phyloP scores from a whole-genome alignment of 2,113 vertebrate species.

The Podilymbus podiceps region DNA sequence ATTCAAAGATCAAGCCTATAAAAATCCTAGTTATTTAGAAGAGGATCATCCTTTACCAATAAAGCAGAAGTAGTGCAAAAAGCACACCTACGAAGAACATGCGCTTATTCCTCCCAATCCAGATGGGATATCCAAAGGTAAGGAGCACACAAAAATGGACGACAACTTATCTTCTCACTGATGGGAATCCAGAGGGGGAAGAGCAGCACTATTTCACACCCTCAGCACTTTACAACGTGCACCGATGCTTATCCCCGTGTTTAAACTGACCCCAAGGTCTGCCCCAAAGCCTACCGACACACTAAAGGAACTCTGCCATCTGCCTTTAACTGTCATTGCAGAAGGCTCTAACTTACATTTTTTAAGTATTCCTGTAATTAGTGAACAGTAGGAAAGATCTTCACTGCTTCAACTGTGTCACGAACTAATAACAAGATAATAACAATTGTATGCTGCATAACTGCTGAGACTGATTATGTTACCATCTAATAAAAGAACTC shows the following conservation, averaged over 20 bases:
- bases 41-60: background rate
- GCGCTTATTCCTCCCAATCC: background rate
- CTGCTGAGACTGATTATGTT: constrained; percentile 15
- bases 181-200: background rate
- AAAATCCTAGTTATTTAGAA: background rate
- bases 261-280: background rate
- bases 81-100: background rate
- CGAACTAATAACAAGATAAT: constrained; percentile 39
- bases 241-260: background rate
- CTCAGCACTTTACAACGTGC: background rate
- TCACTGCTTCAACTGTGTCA: background rate
- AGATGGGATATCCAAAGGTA: background rate
- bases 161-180: background rate
- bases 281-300: background rate
- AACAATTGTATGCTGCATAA: constrained; percentile 37
- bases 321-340: background rate
- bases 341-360: background rate
- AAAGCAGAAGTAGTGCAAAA: background rate
- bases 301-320: background rate
- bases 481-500: constrained; percentile 34
- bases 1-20: background rate
- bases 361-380: background rate
- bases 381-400: constrained; percentile 10
- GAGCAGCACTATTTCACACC: background rate
- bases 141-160: background rate